These are phyloP conservation scores for Zygogramma bicolorata DNA, from an alignment of 2,888 invertebrate genomes.

Conservation along the genomic window DNA sequence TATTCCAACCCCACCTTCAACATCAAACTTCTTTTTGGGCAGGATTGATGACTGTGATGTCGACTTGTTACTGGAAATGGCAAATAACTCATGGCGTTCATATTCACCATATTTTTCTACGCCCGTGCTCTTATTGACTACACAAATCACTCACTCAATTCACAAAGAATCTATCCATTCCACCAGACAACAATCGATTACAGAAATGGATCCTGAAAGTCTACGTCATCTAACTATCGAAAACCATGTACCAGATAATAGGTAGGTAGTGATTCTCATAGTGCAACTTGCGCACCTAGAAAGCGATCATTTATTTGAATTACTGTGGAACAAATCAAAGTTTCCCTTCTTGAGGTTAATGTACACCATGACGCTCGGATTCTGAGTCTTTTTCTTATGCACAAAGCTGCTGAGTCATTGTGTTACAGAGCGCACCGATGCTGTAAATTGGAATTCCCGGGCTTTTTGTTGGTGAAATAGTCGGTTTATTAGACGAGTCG, in stretches of 20 bases:
- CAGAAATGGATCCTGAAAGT: no score
- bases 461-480: conserved; percentile 27
- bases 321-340: conserved; percentile 7
- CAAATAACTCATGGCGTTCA: no score
- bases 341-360: conserved; percentile 17
- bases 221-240: no score
- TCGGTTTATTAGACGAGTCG: conserved; percentile 19
- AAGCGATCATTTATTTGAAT: neutral
- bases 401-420: conserved; percentile 30
- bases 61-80: no score
- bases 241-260: neutral
- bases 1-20: no score
- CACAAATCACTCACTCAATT: no score
- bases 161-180: no score
- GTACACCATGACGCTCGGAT: conserved; percentile 14
- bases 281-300: neutral
- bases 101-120: no score
- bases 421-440: conserved; percentile 15
- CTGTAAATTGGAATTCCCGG: conserved; percentile 32
- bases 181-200: no score
- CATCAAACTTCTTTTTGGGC: no score
- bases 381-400: neutral
- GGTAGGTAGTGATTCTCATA: neutral
- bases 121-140: no score
- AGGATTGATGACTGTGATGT: no score